Evolutionary conservation across 2,113 vertebrate species (phyloP).

Genomic region (Osmerus eperlanus): DNA sequence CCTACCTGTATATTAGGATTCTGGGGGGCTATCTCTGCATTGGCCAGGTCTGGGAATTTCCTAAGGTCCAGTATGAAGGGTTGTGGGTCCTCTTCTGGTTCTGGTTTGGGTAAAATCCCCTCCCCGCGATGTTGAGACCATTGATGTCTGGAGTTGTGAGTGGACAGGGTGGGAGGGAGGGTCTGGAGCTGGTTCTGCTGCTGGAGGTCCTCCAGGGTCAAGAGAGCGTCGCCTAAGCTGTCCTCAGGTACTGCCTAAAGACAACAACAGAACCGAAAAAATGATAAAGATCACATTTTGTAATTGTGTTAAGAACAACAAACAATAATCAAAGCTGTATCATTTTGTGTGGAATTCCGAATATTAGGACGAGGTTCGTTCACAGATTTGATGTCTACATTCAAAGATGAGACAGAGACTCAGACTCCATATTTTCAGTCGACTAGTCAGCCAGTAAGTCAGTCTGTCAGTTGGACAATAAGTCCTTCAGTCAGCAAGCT

Average conservation of each 20-base stretch:
- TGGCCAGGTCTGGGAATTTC: constrained; percentile 79
- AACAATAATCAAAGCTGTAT: not conserved
- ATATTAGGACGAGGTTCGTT: not conserved
- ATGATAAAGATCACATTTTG: not conserved
- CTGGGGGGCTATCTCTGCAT: constrained; percentile 74
- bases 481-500: not conserved
- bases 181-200: constrained; percentile 56
- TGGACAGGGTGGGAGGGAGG: constrained; percentile 19
- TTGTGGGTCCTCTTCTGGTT: constrained; percentile 53
- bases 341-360: not conserved
- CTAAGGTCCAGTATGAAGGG: constrained; percentile 79
- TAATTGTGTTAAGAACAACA: too few species aligned
- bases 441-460: constrained; percentile 6
- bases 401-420: too few species aligned
- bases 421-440: too few species aligned
- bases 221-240: not conserved
- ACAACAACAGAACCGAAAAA: constrained; percentile 6
- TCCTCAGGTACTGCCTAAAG: constrained; percentile 59
- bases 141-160: constrained; percentile 35
- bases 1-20: constrained; percentile 88
- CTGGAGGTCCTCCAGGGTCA: constrained; percentile 48
- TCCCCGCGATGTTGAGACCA: constrained; percentile 46
- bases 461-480: not conserved
- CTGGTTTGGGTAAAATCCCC: constrained; percentile 19
- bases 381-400: too few species aligned